These are phyloP conservation scores for Drosophila fuyamai DNA, from an alignment of 1,140 invertebrate genomes.

Conservation along the genomic window DNA sequence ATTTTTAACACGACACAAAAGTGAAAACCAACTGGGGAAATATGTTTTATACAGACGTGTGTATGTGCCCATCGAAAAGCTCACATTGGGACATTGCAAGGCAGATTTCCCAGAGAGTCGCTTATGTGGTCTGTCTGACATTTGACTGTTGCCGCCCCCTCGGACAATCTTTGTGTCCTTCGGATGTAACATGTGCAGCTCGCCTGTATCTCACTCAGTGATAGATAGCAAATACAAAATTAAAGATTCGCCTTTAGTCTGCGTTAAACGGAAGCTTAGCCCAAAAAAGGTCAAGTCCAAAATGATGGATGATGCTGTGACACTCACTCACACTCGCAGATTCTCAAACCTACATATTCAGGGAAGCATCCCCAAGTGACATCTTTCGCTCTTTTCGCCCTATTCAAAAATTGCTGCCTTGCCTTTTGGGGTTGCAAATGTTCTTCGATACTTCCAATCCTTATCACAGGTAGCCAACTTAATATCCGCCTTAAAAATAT, in stretches of 20 bases:
- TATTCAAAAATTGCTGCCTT: constrained; percentile 45
- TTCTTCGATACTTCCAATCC: constrained; percentile 13
- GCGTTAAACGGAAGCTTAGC: constrained; percentile 74
- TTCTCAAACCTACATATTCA: constrained; percentile 17
- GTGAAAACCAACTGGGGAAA: constrained; percentile 55
- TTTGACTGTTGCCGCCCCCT: constrained; percentile 33
- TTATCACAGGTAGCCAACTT: constrained; percentile 56
- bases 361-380: constrained; percentile 77
- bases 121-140: constrained; percentile 37
- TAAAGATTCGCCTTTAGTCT: constrained; percentile 67
- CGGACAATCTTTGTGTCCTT: constrained; percentile 16
- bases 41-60: constrained; percentile 21
- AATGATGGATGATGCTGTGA: constrained; percentile 84
- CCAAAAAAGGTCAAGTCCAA: constrained; percentile 84
- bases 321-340: constrained; percentile 49
- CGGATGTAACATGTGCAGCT: constrained; percentile 61
- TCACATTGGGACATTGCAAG: constrained; percentile 71
- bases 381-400: constrained; percentile 55
- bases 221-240: constrained; percentile 73
- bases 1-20: constrained; percentile 79
- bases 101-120: constrained; percentile 51
- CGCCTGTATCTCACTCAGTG: constrained; percentile 31
- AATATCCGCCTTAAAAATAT: constrained; percentile 65
- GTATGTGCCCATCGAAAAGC: constrained; percentile 53
- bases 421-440: constrained; percentile 34